These are phyloP conservation scores for Anguilla megastoma DNA, from an alignment of 2,797 vertebrate species.

Conservation along the genomic window DNA sequence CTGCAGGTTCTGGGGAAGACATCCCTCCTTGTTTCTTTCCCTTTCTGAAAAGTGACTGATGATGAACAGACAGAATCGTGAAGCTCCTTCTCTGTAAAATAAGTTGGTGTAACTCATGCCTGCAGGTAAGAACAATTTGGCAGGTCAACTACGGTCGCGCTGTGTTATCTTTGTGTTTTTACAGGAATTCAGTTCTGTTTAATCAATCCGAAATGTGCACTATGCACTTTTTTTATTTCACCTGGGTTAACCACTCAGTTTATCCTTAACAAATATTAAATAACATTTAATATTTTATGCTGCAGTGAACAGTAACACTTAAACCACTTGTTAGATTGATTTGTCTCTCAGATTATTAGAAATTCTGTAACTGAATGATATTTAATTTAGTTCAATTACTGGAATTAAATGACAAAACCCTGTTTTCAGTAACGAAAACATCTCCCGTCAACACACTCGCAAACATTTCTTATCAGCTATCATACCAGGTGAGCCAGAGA, in stretches of 20 bases:
- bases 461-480: slow-evolving; percentile 5
- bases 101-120: not conserved
- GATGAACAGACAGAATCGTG: not conserved
- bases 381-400: not conserved
- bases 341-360: not conserved
- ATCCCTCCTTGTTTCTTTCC: not conserved
- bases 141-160: not conserved
- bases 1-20: slow-evolving; percentile 4
- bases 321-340: not conserved
- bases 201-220: not conserved
- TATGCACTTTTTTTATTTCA: not conserved
- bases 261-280: not conserved
- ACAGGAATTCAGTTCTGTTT: not conserved
- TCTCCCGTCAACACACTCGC: not conserved
- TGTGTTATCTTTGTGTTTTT: not conserved
- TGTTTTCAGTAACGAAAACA: slow-evolving; percentile 6
- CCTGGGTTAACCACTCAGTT: not conserved
- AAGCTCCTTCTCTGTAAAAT: not conserved
- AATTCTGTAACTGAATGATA: not conserved
- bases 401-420: not conserved
- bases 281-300: not conserved
- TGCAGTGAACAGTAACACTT: not conserved
- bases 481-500: slow-evolving; percentile 6
- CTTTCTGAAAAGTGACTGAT: not conserved
- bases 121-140: not conserved